These are phyloP conservation scores for Myripristis murdjan DNA, from an alignment of 2,797 vertebrate species.

Conservation along the genomic window DNA sequence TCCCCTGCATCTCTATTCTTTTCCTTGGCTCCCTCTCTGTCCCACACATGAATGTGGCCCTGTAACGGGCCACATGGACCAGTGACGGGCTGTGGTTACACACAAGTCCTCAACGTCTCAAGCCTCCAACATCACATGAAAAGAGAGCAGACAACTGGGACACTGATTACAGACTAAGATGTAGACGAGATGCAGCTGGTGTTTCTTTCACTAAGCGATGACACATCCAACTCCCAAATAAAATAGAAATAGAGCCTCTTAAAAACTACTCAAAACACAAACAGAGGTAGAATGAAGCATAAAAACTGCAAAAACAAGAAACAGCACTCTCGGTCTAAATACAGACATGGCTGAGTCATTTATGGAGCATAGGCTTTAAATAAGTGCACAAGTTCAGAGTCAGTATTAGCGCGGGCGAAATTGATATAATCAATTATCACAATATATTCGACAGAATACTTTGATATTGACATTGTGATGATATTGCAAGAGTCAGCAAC, in stretches of 20 bases:
- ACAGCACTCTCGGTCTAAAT: neutral
- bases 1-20: conserved; percentile 22
- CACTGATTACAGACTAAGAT: neutral
- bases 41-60: conserved; percentile 1
- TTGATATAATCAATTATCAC: no score
- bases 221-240: neutral
- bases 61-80: conserved; percentile 4
- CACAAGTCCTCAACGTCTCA: neutral
- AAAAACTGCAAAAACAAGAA: neutral
- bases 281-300: neutral
- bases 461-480: no score
- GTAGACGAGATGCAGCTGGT: neutral
- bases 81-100: neutral
- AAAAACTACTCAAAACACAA: neutral
- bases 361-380: neutral
- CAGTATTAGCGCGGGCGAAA: no score
- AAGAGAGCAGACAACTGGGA: neutral
- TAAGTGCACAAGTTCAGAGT: neutral
- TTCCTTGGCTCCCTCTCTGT: conserved; percentile 8
- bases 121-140: neutral
- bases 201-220: conserved; percentile 10
- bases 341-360: neutral
- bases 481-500: no score
- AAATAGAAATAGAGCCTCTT: neutral
- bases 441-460: no score